phyloP scores from a whole-genome alignment of 2,888 invertebrate genomes.

The Diarsia dahlii region DNA sequence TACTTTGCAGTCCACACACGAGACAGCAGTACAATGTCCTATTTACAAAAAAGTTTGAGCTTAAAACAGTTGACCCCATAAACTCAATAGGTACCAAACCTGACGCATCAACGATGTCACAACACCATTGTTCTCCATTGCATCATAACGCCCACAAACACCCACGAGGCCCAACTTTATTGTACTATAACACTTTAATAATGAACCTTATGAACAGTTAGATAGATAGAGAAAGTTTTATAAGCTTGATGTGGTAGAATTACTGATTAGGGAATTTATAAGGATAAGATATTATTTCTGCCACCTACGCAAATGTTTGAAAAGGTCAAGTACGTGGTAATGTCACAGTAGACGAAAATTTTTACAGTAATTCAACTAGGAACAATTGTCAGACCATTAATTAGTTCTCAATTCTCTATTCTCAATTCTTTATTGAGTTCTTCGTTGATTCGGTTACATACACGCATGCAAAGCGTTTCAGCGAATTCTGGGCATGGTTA shows the following conservation, averaged over 20 bases:
- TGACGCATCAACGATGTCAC: conserved; percentile 58
- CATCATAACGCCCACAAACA: conserved; percentile 57
- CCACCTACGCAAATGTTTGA: conserved; percentile 8
- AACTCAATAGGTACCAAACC: conserved; percentile 6
- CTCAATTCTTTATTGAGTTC: no score
- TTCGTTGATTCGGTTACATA: no score
- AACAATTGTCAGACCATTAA: no score
- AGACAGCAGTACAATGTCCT: not conserved
- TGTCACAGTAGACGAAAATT: not conserved
- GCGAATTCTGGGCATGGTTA: no score
- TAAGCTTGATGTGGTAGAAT: conserved; percentile 16
- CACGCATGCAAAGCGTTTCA: no score
- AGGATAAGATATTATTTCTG: conserved; percentile 10
- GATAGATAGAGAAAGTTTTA: conserved; percentile 47
- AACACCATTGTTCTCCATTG: conserved; percentile 54
- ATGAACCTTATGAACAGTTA: conserved; percentile 6
- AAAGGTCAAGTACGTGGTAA: conserved; percentile 16
- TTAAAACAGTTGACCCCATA: conserved; percentile 24
- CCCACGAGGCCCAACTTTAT: conserved; percentile 54
- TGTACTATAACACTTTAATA: conserved; percentile 13
- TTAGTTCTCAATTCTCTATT: no score
- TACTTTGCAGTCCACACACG: not conserved
- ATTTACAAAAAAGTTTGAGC: not conserved
- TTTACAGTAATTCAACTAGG: not conserved
- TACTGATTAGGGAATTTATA: conserved; percentile 30